Conservation (phyloP, 2,888 invertebrate species). For the Neoaliturus tenellus region DNA sequence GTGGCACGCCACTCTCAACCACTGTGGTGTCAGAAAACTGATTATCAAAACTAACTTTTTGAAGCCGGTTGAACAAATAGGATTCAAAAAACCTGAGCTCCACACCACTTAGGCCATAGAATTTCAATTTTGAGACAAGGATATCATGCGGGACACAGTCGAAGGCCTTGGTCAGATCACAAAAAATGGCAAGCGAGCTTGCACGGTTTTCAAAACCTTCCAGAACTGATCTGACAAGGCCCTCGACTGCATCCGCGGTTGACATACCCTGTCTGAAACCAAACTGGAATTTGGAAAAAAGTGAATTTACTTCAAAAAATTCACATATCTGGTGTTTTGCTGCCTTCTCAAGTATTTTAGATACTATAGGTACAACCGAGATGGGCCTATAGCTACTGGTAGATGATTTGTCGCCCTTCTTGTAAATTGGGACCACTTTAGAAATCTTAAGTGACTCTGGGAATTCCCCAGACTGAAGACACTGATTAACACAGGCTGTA, state of each 20-base stretch:
- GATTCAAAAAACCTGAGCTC: background rate
- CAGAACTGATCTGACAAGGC: conserved; percentile 16
- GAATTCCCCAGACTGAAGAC: conserved; percentile 10
- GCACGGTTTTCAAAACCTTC: conserved; percentile 15
- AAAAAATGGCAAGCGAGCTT: background rate
- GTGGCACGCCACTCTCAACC: conserved; percentile 16
- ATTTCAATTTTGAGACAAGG: conserved; percentile 9
- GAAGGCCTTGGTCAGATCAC: conserved; percentile 34
- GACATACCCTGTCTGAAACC: background rate
- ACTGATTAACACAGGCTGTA: conserved; percentile 31
- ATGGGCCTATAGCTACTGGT: conserved; percentile 26
- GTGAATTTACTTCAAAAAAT: conserved; percentile 8
- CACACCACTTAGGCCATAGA: background rate
- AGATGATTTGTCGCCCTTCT: conserved; percentile 38
- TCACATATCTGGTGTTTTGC: conserved; percentile 17
- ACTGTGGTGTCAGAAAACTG: background rate
- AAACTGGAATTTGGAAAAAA: conserved; percentile 28
- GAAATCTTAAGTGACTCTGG: conserved; percentile 25
- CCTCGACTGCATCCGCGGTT: conserved; percentile 24
- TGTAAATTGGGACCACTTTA: conserved; percentile 36
- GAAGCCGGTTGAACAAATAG: background rate
- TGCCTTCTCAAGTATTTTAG: conserved; percentile 15
- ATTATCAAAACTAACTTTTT: conserved; percentile 16
- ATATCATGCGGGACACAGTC: conserved; percentile 25
- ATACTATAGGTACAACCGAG: conserved; percentile 27